These are phyloP conservation scores for Euplagia quadripunctaria DNA, from an alignment of 2,888 invertebrate genomes.

Conservation along the genomic window DNA sequence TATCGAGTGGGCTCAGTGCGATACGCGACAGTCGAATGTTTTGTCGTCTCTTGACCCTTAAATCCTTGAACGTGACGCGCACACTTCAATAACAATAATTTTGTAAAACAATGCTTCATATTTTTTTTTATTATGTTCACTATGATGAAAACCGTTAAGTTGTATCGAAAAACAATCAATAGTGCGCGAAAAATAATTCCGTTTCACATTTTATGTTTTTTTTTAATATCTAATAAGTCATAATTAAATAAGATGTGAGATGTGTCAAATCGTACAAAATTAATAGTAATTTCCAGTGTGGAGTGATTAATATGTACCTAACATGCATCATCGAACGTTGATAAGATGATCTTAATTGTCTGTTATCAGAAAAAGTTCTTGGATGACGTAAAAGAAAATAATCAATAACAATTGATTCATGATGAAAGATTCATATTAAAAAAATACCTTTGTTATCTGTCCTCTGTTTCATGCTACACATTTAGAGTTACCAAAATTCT, in stretches of 20 bases:
- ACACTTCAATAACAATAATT: constrained; percentile 34
- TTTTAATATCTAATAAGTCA: neutral
- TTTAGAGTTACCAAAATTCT: neutral
- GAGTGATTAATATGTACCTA: constrained; percentile 10
- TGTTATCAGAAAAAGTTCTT: constrained; percentile 15
- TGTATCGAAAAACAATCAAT: constrained; percentile 8
- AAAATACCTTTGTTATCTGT: neutral
- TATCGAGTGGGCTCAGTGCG: constrained; percentile 65
- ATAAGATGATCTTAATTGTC: constrained; percentile 20
- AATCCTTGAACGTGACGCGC: constrained; percentile 55
- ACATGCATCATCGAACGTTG: constrained; percentile 8
- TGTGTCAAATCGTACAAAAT: neutral
- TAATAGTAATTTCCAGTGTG: constrained; percentile 9
- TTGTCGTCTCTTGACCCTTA: constrained; percentile 63
- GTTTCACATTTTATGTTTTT: constrained; percentile 6
- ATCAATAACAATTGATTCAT: neutral
- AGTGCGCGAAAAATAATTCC: constrained; percentile 33
- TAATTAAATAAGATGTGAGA: neutral
- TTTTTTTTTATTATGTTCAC: constrained; percentile 6
- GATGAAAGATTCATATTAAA: neutral
- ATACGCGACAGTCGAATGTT: constrained; percentile 65
- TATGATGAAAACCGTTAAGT: neutral
- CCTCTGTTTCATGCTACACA: neutral
- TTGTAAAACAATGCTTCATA: constrained; percentile 38
- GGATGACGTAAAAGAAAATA: constrained; percentile 16